A percentile compares a stretch with the other conserved stretches of the same genome.
Conservation (phyloP, 2,113 vertebrate genomes). For the Porphyrio hochstetteri region DNA sequence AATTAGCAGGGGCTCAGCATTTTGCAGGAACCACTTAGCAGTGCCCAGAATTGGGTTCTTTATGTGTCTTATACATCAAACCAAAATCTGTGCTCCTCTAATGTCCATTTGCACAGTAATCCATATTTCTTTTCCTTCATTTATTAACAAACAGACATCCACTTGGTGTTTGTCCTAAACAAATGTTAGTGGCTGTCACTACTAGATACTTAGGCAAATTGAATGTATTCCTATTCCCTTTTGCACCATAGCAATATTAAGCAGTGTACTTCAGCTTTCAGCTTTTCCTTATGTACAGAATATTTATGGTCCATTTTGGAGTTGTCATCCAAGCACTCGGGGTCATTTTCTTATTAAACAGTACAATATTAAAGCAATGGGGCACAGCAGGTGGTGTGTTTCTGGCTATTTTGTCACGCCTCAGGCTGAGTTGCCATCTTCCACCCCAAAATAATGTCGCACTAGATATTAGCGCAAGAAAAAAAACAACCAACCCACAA, state of each 20-base stretch:
- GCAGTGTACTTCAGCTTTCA: slow-evolving; percentile 60
- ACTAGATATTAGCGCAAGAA: background rate
- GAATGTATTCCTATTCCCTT: slow-evolving; percentile 56
- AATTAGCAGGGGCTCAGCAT: slow-evolving; percentile 59
- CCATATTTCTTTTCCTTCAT: slow-evolving; percentile 48
- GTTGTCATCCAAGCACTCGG: slow-evolving; percentile 56
- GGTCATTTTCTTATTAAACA: slow-evolving; percentile 65
- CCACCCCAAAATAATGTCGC: slow-evolving; percentile 12
- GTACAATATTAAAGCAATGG: slow-evolving; percentile 43
- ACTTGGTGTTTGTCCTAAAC: slow-evolving; percentile 45
- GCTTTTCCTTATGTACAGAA: slow-evolving; percentile 32
- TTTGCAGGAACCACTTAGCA: slow-evolving; percentile 43
- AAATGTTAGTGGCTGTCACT: slow-evolving; percentile 62
- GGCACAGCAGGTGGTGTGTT: slow-evolving; percentile 40
- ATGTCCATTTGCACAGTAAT: slow-evolving; percentile 34
- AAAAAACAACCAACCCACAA: background rate
- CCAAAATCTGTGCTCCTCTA: slow-evolving; percentile 26
- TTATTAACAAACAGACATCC: slow-evolving; percentile 47
- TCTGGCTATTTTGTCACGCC: slow-evolving; percentile 48
- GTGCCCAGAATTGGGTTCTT: slow-evolving; percentile 43
- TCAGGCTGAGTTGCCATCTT: slow-evolving; percentile 49
- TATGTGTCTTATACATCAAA: slow-evolving; percentile 41
- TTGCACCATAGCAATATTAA: slow-evolving; percentile 40
- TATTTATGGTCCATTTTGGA: slow-evolving; percentile 64
- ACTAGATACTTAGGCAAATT: slow-evolving; percentile 63